Evolutionary conservation across 2,113 vertebrate genomes (phyloP), one percentile per base, ranked within the genome.

Genomic region (Myiozetetes cayanensis): DNA sequence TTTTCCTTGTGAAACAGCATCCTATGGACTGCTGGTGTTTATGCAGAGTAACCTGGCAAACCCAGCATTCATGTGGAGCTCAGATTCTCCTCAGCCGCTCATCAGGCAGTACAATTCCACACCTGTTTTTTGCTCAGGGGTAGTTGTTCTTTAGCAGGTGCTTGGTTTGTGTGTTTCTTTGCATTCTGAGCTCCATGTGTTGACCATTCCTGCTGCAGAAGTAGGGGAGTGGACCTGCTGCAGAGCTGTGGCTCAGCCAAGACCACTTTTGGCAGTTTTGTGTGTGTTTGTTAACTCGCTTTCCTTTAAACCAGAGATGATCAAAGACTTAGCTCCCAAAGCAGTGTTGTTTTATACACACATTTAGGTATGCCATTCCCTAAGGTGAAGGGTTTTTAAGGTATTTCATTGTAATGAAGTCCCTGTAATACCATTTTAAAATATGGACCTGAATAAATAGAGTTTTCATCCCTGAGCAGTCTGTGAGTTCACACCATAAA

Each of bases 161-260:
- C 46, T 59, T 70, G 46, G 9, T 44, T 63, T 84, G 23, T 0
- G 1, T 27, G 18, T 62, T 43, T 7, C 49, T 77, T 61, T 50
- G 1, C 39, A 8, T 74, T n/a, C 39, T 46, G 65, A 58, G 2
- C 37, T 74, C 41, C 2, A 3, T 6, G 21, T 73, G 65, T 52
- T 61, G 77, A 9, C 56, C 56, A 49, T 24, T 67, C 46, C 72
- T 92, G 72, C 67, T 92, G 85, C 67, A 80, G 50, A 27, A 68
- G 37, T 43, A 10, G 76, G 49, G 18, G 28, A 74, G 59, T 72
- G 50, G 68, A 14, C 33, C 52, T 16, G 1, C 62, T 63, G 28
- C 59, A 79, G 77, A 39, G 80, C 89, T 92, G 89, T 93, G 93
- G 68, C 73, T 93, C 87, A 82, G 89, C 62, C 44, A 55, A 62